Percentiles rank a stretch among this genome's conserved stretches.
Evolutionary conservation across 2,888 invertebrate genomes (phyloP).

Genomic region (Unio delphinus): DNA sequence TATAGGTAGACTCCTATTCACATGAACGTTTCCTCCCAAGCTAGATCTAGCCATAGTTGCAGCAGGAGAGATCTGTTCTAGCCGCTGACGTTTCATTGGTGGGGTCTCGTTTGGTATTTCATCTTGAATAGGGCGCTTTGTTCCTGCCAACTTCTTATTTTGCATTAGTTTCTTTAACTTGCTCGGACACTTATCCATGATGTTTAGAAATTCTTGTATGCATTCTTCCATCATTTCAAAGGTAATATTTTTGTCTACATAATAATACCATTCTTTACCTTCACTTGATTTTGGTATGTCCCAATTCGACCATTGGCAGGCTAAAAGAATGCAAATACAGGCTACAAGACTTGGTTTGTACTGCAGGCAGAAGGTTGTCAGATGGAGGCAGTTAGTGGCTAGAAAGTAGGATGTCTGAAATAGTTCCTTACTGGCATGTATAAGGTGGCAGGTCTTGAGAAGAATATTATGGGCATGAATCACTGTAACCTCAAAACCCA

Average conservation of each 20-base stretch:
- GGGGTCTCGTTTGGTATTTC: conserved; percentile 3
- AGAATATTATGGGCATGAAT: conserved; percentile 92
- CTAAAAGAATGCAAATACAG: conserved; percentile 97
- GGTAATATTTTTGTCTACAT: conserved; percentile 92
- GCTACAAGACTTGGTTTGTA: conserved; percentile 97
- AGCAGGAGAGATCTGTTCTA: neutral
- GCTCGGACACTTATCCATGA: conserved; percentile 94
- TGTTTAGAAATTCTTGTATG: conserved; percentile 84
- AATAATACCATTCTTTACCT: conserved; percentile 94
- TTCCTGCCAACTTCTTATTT: too few relatives aligned
- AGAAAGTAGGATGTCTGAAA: conserved; percentile 99
- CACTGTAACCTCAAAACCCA: conserved; percentile 98
- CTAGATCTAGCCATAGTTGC: too few relatives aligned
- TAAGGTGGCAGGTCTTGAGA: conserved; percentile 95
- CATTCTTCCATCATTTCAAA: conserved; percentile 82
- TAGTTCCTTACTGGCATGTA: conserved; percentile 90
- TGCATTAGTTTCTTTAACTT: conserved; percentile 79
- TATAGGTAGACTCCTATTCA: too few relatives aligned
- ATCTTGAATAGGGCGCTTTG: neutral
- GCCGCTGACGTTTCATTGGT: conserved; percentile 4
- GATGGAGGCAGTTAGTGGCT: conserved; percentile 97
- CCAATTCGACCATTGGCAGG: conserved; percentile 98
- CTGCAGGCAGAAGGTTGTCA: conserved; percentile 98
- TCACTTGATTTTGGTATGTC: conserved; percentile 96
- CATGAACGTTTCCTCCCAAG: too few relatives aligned